Evolutionary conservation across 2,113 vertebrate species (phyloP), one percentile per base, ranked within the genome.

Genomic region (Psephotus haematonotus): DNA sequence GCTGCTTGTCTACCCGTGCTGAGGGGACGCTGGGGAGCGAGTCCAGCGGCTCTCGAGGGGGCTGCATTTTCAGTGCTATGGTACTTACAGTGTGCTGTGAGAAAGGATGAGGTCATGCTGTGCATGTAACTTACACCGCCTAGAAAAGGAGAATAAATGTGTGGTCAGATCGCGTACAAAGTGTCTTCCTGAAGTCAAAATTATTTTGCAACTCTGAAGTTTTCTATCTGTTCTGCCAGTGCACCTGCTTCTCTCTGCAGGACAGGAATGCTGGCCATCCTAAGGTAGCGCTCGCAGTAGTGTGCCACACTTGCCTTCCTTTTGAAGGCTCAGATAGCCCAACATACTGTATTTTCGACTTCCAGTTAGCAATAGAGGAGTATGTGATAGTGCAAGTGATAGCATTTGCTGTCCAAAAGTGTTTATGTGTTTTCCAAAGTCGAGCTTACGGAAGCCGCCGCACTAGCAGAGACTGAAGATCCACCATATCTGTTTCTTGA

Each of bases 1-100:
- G 2, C 7, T 2, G 4, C 3, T 5, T n/a, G 55, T 59, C 13
- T 9, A 8, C 55, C 20, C 2, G 1, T n/a, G 55, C 20, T 59
- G 55, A n/a, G 13, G 33, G 33, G 10, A 13, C 13, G 6, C 55
- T 59, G 20, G 55, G 13, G 13, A 14, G 55, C 6, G 55, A 23
- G 55, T 59, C 55, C 33, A 59, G 33, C 4, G 33, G 13, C 55
- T n/a, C 33, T 33, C 13, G 9, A 57, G 19, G n/a, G 27, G 47
- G 44, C n/a, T 16, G 2, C 22, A 2, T 25, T 52, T 55, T 47
- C 47, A 64, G 37, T 20, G 6, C 19, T 27, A 1, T 31, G 17
- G 7, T 59, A 37, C 28, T 46, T 59, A 23, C 4, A 27, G 4
- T 46, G 29, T 35, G 13, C 37, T 39, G 6, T 57, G 23, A 37